Conservation (phyloP, 2,797 vertebrate genomes). For the Pseudochaenichthys georgianus region DNA sequence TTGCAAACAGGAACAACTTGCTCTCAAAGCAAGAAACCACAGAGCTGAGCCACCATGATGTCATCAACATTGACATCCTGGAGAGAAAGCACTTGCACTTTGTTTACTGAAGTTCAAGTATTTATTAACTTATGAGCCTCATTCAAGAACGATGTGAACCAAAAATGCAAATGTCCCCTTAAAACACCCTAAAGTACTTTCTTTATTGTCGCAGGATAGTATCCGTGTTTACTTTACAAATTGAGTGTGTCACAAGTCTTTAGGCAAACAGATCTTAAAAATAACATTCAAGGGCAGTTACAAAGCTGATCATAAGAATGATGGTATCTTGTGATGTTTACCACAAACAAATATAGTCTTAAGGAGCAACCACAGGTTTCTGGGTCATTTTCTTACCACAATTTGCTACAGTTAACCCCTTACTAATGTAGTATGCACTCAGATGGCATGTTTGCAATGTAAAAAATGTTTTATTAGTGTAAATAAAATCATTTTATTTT, state of each 20-base stretch:
- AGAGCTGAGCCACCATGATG: neutral
- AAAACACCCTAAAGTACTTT: constrained; percentile 3
- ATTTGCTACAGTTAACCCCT: neutral
- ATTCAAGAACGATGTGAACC: constrained; percentile 10
- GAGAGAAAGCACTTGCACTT: constrained; percentile 3
- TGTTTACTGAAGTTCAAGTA: constrained; percentile 12
- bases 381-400: constrained; percentile 2
- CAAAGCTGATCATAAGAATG: constrained; percentile 18
- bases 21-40: constrained; percentile 23
- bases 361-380: constrained; percentile 30
- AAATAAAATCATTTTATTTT: neutral
- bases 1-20: constrained; percentile 35
- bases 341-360: neutral
- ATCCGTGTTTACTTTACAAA: constrained; percentile 4
- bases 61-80: constrained; percentile 24
- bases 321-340: constrained; percentile 15
- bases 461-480: neutral
- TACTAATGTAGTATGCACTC: too few relatives aligned
- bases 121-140: constrained; percentile 5
- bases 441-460: too few relatives aligned
- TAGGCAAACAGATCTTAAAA: constrained; percentile 13
- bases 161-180: constrained; percentile 17
- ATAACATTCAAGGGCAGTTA: neutral
- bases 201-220: neutral
- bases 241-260: neutral